A percentile compares a stretch with the other conserved stretches of the same genome.
Conservation (phyloP, 2,797 vertebrate genomes). For the Chloroceryle inda region DNA sequence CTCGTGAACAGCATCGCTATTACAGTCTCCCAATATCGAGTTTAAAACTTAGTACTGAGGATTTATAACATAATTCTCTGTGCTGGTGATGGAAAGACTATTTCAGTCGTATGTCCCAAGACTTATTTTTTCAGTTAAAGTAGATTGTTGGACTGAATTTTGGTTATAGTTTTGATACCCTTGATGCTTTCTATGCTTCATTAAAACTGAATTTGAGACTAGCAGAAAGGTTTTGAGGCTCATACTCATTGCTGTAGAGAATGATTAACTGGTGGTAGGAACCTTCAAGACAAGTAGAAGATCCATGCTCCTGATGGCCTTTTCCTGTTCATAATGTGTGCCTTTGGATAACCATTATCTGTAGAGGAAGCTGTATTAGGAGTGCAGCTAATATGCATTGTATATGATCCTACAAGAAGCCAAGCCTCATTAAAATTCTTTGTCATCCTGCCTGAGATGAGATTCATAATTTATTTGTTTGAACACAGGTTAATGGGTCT, state of each 20-base stretch:
- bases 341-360: neutral
- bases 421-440: neutral
- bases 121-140: neutral
- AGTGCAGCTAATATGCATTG: neutral
- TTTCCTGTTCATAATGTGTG: neutral
- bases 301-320: neutral
- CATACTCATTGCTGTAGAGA: neutral
- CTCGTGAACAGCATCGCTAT: neutral
- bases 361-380: neutral
- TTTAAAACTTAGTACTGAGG: neutral
- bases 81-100: neutral
- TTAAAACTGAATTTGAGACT: neutral
- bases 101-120: neutral
- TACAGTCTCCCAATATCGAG: neutral
- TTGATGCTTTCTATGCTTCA: neutral
- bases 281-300: neutral
- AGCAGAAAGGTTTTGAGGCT: neutral
- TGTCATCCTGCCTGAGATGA: neutral
- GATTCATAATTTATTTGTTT: neutral
- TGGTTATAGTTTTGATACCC: neutral
- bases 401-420: neutral
- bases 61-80: neutral
- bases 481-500: neutral
- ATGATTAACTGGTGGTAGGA: neutral
- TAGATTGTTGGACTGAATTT: neutral